phyloP scores from a whole-genome alignment of 2,797 vertebrate genomes.

The Echiichthys vipera region DNA sequence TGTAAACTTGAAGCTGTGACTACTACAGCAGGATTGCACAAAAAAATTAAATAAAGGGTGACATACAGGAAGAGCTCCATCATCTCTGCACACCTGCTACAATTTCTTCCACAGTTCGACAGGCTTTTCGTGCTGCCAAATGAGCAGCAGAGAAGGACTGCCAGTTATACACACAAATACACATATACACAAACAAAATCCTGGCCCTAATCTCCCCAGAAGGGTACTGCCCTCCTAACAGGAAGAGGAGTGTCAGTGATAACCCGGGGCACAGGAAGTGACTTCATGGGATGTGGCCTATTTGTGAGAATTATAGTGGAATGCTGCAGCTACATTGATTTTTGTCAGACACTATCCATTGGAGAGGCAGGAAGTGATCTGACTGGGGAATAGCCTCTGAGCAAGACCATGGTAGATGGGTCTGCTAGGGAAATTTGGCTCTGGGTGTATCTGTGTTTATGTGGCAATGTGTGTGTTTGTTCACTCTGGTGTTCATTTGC shows the following conservation, averaged over 20 bases:
- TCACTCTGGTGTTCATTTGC: conserved; percentile 23
- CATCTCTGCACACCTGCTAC: not conserved
- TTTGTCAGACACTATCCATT: conserved; percentile 11
- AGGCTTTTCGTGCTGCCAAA: conserved; percentile 4
- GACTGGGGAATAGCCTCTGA: conserved; percentile 22
- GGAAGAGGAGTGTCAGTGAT: conserved; percentile 73
- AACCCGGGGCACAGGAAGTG: conserved; percentile 69
- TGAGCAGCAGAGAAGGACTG: not conserved
- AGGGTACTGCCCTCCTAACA: conserved; percentile 62
- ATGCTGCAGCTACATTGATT: conserved; percentile 51
- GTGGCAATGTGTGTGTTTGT: conserved; percentile 36
- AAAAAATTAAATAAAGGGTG: not conserved
- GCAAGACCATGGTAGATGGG: not conserved
- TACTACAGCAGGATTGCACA: not conserved
- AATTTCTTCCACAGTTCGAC: conserved; percentile 20
- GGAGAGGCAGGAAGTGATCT: conserved; percentile 18
- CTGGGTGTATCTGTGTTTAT: conserved; percentile 21
- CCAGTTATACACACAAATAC: not conserved
- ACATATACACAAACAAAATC: conserved; percentile 21
- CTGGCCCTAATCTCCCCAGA: conserved; percentile 45
- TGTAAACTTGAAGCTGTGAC: conserved; percentile 8
- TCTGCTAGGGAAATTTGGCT: conserved; percentile 14
- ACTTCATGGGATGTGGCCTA: conserved; percentile 43
- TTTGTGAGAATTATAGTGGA: conserved; percentile 55
- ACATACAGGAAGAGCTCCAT: not conserved